Base-by-base conservation (phyloP, 1,140 invertebrate genomes). In the Zeugodacus cucurbitae region DNA sequence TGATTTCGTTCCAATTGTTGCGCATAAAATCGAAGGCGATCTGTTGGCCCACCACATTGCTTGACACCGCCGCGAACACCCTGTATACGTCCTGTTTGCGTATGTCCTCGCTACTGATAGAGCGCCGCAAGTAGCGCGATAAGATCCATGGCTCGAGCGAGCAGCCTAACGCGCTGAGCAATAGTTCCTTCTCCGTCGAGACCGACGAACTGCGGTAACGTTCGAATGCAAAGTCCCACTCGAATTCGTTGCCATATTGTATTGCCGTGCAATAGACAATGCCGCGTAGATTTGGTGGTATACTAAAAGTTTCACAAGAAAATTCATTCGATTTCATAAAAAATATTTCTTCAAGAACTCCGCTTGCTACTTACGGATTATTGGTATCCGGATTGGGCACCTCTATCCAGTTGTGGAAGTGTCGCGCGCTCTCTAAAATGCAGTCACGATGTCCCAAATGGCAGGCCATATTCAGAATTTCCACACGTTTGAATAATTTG, bases 191-290 rank as follows among this genome's bases (percentile, higher is more conserved):
- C 91, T 98, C 97, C 0, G 96, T 95, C 0, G 96, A 96, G 1
- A 97, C 96, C 88, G 96, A 96, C 0, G 96, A 95, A 6, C 95
- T 95, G 20, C 95, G 90, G 90, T 97, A 98, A 26, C 96, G 94
- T 59, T 96, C 94, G 95, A 97, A 97, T 0, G 96, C 95, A 92
- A 98, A 98, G 44, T 97, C 94, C 98, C 97, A 99, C 91, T 98
- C 97, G 6, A 95, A 93, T 87, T 96, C 95, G 0, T 96, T 96
- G 3, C 98, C 98, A 20, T 96, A 95, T 87, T 96, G 94, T 7
- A 99, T 96, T 0, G 97, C 97, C 1, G 96, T 96, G 90, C 98
- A 98, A 91, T 98, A 98, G 7, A 98, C 96, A 0, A 97, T 95
- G 26, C 94, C 95, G 67, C 97, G 96, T 22, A 98, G 92, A 91